These are phyloP conservation scores for Dendropsophus ebraccatus DNA, from an alignment of 2,113 vertebrate species.

Conservation along the genomic window DNA sequence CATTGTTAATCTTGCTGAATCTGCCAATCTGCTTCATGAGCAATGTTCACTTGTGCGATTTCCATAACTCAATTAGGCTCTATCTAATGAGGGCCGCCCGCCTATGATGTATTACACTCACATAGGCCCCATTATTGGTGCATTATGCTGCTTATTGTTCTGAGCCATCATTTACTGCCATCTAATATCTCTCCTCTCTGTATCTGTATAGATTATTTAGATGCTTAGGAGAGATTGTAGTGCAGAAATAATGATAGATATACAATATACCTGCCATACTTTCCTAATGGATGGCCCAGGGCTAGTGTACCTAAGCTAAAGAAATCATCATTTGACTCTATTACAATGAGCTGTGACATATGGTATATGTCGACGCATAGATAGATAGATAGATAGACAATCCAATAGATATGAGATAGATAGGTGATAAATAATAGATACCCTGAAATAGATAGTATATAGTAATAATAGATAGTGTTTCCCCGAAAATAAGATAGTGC, in stretches of 20 bases:
- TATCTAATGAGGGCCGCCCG: conserved; percentile 5
- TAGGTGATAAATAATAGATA: no score
- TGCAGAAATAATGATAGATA: background rate
- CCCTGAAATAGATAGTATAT: no score
- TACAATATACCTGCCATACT: background rate
- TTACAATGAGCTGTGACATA: background rate
- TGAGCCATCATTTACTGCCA: background rate
- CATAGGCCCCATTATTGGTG: conserved; percentile 25
- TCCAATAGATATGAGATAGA: background rate
- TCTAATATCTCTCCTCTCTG: background rate
- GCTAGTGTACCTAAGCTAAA: background rate
- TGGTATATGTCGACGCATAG: background rate
- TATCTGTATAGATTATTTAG: background rate
- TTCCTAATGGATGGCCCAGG: background rate
- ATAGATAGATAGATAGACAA: background rate
- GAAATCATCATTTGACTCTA: background rate
- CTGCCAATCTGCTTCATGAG: conserved; percentile 34
- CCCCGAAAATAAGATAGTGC: no score
- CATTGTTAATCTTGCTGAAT: conserved; percentile 14
- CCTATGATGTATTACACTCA: conserved; percentile 2
- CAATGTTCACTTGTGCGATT: conserved; percentile 34
- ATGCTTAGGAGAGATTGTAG: background rate
- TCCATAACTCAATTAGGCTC: conserved; percentile 38
- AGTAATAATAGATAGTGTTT: no score
- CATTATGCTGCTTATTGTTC: conserved; percentile 9